Conservation (phyloP, 2,888 invertebrate genomes). For the Gandaritis pyraliata region DNA sequence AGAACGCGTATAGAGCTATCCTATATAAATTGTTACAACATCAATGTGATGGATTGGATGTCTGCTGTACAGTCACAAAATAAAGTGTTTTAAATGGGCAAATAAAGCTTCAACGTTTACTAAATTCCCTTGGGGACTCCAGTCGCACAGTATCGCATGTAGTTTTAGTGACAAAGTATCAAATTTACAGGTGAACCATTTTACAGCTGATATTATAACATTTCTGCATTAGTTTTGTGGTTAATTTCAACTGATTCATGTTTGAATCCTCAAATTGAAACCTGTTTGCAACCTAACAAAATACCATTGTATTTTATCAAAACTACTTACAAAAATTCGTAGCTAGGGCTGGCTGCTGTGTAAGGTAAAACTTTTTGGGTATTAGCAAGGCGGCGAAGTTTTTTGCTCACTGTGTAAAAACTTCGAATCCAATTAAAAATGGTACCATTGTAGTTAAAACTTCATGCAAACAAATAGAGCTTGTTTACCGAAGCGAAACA, state of each 20-base stretch:
- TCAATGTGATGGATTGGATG: background rate
- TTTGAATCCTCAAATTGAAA: too few relatives aligned
- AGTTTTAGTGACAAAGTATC: constrained; percentile 1
- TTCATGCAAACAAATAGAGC: constrained; percentile 11
- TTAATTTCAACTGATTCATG: too few relatives aligned
- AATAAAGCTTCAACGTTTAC: constrained; percentile 16
- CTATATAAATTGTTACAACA: constrained; percentile 5
- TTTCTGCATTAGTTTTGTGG: too few relatives aligned
- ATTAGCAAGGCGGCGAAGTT: constrained; percentile 3
- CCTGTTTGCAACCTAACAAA: too few relatives aligned
- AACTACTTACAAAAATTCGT: background rate
- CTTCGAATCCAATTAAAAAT: constrained; percentile 29
- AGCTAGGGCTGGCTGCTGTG: constrained; percentile 6
- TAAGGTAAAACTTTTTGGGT: constrained; percentile 15
- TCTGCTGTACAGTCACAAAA: constrained; percentile 4
- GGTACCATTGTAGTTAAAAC: constrained; percentile 14
- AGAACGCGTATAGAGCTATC: background rate
- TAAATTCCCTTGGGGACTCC: constrained; percentile 10
- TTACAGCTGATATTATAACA: too few relatives aligned
- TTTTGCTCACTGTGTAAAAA: constrained; percentile 17
- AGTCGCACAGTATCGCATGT: background rate
- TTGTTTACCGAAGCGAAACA: background rate
- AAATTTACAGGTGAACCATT: background rate
- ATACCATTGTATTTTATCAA: too few relatives aligned
- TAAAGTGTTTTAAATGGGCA: constrained; percentile 9